Base-by-base conservation (phyloP, 2,888 invertebrate genomes). In the Acanthosepion esculentum region DNA sequence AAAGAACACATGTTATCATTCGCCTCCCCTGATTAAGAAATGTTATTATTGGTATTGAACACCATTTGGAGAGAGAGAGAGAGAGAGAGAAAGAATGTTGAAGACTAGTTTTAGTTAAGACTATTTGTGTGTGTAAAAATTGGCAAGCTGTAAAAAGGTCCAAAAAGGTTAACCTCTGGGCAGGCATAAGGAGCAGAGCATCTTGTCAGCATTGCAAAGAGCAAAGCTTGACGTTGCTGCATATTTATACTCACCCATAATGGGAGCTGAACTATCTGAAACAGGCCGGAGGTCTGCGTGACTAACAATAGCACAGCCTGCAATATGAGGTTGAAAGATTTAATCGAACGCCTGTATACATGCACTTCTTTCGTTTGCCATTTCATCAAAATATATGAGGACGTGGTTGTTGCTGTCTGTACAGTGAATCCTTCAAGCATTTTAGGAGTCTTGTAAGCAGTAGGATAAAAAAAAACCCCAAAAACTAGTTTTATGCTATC, bases 231-330 rank as follows among this genome's bases (percentile, higher is more conserved):
- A 78, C 18, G 78, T 33, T 78, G 78, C 78, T 8, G 8, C 15
- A 5, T 8, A n/a, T 33, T 33, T 12, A 93, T 93, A 93, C 93
- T 93, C 93, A 93, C 93, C 93, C 50, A 93, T 93, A 53, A 93
- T 48, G 93, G 93, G 93, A 53, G 93, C 48, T 48, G 93, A 93
- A 93, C 26, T 48, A 93, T 93, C 93, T 50, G 93, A 93, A 93
- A 78, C 78, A 33, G 78, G 78, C n/a, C 78, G 78, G 78, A 78
- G 78, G 33, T 78, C 78, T n/a, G 78, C n/a, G 8, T 78, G 78
- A 78, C 78, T 78, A 33, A 78, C 78, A 64, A 64, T 64, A 64
- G 64, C 64, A 33, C 78, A 78, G 78, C 78, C 78, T 78, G 78
- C 78, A 78, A 78, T 78, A 78, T 18, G n/a, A 78, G 15, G n/a